Evolutionary conservation across 2,113 vertebrate species (phyloP), one percentile per base, ranked within the genome.

Genomic region (Vireo altiloquus): DNA sequence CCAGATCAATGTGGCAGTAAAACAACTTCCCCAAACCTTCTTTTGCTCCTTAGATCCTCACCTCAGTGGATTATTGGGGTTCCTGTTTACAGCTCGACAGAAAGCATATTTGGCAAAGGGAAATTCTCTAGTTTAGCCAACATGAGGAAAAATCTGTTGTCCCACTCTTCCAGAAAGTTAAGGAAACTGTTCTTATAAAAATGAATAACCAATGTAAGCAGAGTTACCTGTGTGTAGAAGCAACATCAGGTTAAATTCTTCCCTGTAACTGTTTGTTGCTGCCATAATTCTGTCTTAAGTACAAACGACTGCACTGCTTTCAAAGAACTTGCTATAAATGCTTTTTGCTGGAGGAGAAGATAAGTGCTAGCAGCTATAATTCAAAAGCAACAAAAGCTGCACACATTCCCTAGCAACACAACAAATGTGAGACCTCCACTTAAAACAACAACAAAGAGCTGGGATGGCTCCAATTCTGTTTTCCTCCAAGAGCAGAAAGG

Each of bases 201-300:
- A 59, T 35, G 54, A 94, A 69, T 91, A 85, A 91, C 25, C 46
- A 85, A 61, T 10, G 9, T 39, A 57, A 82, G 52, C 54, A 44
- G 31, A 77, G 50, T 57, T 60, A 50, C 69, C 44, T 31, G 44
- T 25, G 44, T 59, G 46, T 4, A 50, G 65, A 82, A 78, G 47
- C 54, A 95, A 25, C 64, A 40, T 0, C 52, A 68, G 79, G n/a
- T 54, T 82, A 39, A 80, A 71, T 60, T 59, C 44, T 60, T 28
- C 91, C 39, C 68, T 61, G 19, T n/a, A 79, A 76, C 75, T 87
- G 12, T 93, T 71, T 49, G 63, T 42, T 90, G 69, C 71, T 89
- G 92, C 92, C 91, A 87, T 87, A 77, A 82, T 89, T 96, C 88
- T 95, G 92, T 87, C 92, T 70, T 59, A 79, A 94, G 78, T 89